A percentile compares a stretch with the other conserved stretches of the same genome.
Conservation (phyloP, 2,888 invertebrate species). For the Entomobrya multifasciata region DNA sequence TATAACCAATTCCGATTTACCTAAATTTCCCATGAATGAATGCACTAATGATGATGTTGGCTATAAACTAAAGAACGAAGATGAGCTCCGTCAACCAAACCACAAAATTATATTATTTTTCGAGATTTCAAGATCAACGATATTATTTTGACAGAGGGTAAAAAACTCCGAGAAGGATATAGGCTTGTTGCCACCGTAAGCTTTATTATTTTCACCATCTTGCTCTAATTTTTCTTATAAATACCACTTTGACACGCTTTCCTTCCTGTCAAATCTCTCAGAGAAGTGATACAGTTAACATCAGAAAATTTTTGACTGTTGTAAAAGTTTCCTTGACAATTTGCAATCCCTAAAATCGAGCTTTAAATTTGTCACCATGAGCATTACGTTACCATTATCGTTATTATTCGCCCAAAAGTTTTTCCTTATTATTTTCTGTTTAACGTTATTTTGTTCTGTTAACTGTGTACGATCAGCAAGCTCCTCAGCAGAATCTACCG, state of each 20-base stretch:
- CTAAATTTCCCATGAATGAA: constrained; percentile 2
- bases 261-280: constrained; percentile 39
- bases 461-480: background rate
- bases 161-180: too few species aligned
- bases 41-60: background rate
- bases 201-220: background rate
- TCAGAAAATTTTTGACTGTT: too few species aligned
- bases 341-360: background rate
- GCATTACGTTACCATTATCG: background rate
- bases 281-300: constrained; percentile 25
- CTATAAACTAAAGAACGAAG: background rate
- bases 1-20: background rate
- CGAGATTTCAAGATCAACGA: background rate
- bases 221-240: constrained; percentile 56
- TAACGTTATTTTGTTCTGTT: background rate
- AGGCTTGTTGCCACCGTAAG: too few species aligned
- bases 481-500: constrained; percentile 3
- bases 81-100: background rate
- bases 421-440: background rate
- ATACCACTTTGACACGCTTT: constrained; percentile 53
- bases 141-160: too few species aligned
- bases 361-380: constrained; percentile 9
- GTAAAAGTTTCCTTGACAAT: too few species aligned
- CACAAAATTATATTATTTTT: constrained; percentile 13
- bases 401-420: background rate